Evolutionary conservation across 2,797 vertebrate species (phyloP).

Genomic region (Sebastes aleutianus): DNA sequence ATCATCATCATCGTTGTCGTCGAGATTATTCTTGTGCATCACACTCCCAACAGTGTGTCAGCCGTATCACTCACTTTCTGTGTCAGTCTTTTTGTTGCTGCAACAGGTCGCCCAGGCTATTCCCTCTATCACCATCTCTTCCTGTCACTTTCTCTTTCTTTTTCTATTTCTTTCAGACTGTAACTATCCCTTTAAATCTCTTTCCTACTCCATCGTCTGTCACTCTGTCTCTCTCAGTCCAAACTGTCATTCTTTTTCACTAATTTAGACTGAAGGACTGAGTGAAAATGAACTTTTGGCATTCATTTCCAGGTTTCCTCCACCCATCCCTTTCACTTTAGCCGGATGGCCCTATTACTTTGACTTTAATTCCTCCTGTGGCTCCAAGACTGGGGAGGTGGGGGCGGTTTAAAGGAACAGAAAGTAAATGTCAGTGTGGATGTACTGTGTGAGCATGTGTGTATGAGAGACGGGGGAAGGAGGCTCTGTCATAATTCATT

Average conservation of each 20-base stretch:
- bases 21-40: slow-evolving; percentile 20
- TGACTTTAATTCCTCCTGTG: slow-evolving; percentile 36
- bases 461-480: slow-evolving; percentile 3
- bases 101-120: slow-evolving; percentile 43
- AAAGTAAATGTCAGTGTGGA: slow-evolving; percentile 16
- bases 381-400: slow-evolving; percentile 6
- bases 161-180: slow-evolving; percentile 27
- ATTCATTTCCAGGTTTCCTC: slow-evolving; percentile 18
- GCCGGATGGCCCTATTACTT: background rate
- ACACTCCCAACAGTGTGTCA: background rate
- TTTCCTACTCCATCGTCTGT: slow-evolving; percentile 12
- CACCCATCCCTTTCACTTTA: slow-evolving; percentile 13
- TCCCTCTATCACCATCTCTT: slow-evolving; percentile 33
- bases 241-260: slow-evolving; percentile 42
- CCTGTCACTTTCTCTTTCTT: slow-evolving; percentile 34
- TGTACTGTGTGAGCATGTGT: background rate
- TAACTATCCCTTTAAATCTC: slow-evolving; percentile 38
- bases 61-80: slow-evolving; percentile 21
- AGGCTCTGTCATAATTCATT: slow-evolving; percentile 32
- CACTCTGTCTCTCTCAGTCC: slow-evolving; percentile 38
- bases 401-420: slow-evolving; percentile 9
- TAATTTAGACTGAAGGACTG: slow-evolving; percentile 26
- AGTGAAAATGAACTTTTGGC: slow-evolving; percentile 30
- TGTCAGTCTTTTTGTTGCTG: slow-evolving; percentile 33
- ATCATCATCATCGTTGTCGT: slow-evolving; percentile 11